Evolutionary conservation across 2,113 vertebrate genomes (phyloP).

Genomic region (Macrotus californicus): DNA sequence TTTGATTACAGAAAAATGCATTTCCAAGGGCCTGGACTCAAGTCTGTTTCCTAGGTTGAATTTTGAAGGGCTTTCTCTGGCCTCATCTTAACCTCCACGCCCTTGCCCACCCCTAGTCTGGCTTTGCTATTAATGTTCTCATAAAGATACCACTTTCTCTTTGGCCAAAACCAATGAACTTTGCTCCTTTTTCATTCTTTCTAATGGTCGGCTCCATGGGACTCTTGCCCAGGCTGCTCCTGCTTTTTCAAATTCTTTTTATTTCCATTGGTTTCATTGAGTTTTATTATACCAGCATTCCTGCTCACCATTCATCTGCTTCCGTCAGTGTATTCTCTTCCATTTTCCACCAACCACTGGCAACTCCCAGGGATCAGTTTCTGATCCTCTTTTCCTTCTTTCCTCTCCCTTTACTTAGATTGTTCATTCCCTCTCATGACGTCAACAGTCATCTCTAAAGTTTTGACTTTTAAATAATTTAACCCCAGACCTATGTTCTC

Average conservation of each 20-base stretch:
- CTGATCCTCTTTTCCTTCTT: background rate
- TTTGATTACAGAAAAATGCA: background rate
- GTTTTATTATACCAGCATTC: background rate
- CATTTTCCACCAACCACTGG: background rate
- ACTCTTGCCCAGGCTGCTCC: background rate
- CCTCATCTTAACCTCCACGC: background rate
- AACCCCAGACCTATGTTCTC: background rate
- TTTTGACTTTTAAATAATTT: background rate
- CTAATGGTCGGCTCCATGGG: background rate
- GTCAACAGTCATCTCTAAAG: background rate
- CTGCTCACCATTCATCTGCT: background rate
- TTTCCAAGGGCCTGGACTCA: background rate
- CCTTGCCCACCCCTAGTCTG: background rate
- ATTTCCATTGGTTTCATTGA: background rate
- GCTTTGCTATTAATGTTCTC: background rate
- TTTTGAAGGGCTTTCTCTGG: constrained; percentile 36
- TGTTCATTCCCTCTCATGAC: too few relatives aligned
- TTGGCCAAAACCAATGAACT: background rate
- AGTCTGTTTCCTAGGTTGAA: background rate
- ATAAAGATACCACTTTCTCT: background rate
- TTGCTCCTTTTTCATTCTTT: background rate
- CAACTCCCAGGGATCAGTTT: background rate
- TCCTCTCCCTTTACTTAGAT: background rate
- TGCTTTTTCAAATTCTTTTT: background rate
- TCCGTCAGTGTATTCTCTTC: background rate